These are phyloP conservation scores for Peromyscus nudipes DNA, from an alignment of 2,797 vertebrate species.

Conservation along the genomic window DNA sequence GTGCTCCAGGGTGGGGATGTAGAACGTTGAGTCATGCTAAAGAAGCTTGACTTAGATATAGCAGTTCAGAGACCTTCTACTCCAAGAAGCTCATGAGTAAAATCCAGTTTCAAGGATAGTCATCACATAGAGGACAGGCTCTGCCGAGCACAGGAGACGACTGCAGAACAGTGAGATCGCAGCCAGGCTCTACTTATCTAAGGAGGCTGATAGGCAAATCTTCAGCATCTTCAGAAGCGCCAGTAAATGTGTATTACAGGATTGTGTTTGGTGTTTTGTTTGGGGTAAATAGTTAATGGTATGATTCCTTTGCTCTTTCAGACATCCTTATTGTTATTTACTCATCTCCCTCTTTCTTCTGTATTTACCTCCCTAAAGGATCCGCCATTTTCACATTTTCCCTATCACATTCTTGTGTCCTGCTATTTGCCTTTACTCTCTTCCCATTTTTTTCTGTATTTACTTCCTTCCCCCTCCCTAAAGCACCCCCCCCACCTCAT, in stretches of 20 bases:
- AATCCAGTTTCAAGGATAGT: background rate
- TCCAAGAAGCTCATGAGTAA: background rate
- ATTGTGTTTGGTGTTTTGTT: background rate
- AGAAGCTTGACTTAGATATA: background rate
- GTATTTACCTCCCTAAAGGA: background rate
- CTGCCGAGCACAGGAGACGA: background rate
- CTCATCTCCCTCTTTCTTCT: background rate
- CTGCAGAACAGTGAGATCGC: background rate
- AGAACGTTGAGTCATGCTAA: background rate
- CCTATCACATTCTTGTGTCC: background rate
- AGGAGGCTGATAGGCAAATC: constrained; percentile 40
- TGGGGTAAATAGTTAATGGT: background rate
- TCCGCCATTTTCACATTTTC: background rate
- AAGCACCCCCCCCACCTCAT: no score
- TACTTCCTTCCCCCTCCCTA: background rate
- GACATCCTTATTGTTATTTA: background rate
- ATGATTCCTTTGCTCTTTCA: background rate
- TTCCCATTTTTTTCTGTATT: background rate
- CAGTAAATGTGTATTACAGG: background rate
- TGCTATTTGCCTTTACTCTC: background rate
- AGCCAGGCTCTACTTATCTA: background rate
- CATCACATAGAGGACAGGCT: background rate
- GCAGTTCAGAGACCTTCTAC: constrained; percentile 36
- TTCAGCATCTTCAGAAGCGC: constrained; percentile 3
- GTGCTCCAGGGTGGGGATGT: background rate